phyloP scores from a whole-genome alignment of 2,888 invertebrate genomes.

The Frankliniella fusca region DNA sequence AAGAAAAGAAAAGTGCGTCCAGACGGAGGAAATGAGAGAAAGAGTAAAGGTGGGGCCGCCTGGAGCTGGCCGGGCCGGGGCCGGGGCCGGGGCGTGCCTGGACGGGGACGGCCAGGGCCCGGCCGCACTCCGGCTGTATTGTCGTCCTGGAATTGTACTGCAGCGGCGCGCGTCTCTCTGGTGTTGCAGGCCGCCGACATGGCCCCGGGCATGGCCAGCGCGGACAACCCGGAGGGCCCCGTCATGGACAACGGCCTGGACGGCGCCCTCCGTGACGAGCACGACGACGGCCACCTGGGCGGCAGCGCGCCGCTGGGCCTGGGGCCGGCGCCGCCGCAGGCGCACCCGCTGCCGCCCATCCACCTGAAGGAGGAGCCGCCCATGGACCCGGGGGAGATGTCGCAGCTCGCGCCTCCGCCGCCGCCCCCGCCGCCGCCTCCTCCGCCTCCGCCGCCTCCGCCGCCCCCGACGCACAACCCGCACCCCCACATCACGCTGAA shows the following conservation, averaged over 20 bases:
- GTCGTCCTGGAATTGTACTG: not conserved
- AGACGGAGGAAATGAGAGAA: slow-evolving; percentile 16
- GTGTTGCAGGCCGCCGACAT: not conserved
- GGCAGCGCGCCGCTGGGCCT: not conserved
- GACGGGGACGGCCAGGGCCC: not conserved
- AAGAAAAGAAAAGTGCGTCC: slow-evolving; percentile 26
- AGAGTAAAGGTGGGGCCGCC: not conserved
- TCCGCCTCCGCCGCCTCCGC: not conserved
- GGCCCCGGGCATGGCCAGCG: not conserved
- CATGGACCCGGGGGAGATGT: slow-evolving; percentile 12
- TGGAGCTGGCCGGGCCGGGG: not conserved
- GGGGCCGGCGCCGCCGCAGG: slow-evolving; percentile 1
- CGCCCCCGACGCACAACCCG: not conserved
- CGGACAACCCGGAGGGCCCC: not conserved
- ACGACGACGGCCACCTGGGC: not conserved
- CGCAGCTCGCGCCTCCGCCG: slow-evolving; percentile 3
- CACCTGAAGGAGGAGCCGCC: slow-evolving; percentile 22
- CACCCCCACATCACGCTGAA: slow-evolving; percentile 14
- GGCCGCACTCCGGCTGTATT: not conserved
- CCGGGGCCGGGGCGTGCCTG: not conserved
- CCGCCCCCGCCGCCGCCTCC: not conserved
- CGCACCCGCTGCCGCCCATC: slow-evolving; percentile 8
- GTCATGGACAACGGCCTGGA: not conserved
- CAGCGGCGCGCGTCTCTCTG: not conserved
- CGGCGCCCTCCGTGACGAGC: not conserved